These are phyloP conservation scores for Heliocidaris erythrogramma DNA, from an alignment of 35 echinoderm and acorn worm species.

Conservation along the genomic window DNA sequence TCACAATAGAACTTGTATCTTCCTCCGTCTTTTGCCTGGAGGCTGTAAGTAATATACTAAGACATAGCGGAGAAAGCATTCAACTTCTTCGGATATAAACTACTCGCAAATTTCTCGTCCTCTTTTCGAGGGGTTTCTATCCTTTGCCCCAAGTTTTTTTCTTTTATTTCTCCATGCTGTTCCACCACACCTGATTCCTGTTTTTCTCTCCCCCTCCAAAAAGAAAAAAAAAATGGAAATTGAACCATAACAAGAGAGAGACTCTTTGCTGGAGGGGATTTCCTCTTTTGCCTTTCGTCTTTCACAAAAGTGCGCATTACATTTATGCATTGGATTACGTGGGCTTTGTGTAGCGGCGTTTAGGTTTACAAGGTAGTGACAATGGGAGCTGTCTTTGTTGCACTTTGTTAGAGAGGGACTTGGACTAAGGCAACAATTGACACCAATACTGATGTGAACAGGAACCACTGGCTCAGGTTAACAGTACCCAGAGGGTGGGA, in stretches of 20 bases:
- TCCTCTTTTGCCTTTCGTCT: slow-evolving; percentile 5
- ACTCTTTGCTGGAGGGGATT: neutral
- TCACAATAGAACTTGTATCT: slow-evolving; percentile 6
- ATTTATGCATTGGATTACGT: slow-evolving; percentile 25
- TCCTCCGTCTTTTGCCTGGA: neutral
- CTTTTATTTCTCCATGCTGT: neutral
- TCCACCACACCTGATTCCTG: neutral
- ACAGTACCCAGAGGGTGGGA: neutral
- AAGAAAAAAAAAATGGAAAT: slow-evolving; percentile 19
- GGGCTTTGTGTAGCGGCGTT: slow-evolving; percentile 40
- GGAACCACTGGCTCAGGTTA: slow-evolving; percentile 33
- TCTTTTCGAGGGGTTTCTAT: neutral
- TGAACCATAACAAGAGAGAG: slow-evolving; percentile 34
- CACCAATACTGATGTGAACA: slow-evolving; percentile 32
- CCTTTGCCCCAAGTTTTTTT: neutral
- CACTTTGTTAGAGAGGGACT: neutral
- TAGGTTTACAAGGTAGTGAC: slow-evolving; percentile 39
- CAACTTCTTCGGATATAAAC: neutral
- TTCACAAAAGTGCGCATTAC: slow-evolving; percentile 45
- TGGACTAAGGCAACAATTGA: slow-evolving; percentile 41
- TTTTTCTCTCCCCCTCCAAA: neutral
- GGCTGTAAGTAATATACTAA: slow-evolving; percentile 23
- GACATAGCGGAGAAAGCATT: neutral
- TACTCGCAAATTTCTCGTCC: neutral
- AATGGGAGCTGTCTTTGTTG: slow-evolving; percentile 38